phyloP scores from a whole-genome alignment of 2,113 vertebrate genomes.

The Panthera leo region DNA sequence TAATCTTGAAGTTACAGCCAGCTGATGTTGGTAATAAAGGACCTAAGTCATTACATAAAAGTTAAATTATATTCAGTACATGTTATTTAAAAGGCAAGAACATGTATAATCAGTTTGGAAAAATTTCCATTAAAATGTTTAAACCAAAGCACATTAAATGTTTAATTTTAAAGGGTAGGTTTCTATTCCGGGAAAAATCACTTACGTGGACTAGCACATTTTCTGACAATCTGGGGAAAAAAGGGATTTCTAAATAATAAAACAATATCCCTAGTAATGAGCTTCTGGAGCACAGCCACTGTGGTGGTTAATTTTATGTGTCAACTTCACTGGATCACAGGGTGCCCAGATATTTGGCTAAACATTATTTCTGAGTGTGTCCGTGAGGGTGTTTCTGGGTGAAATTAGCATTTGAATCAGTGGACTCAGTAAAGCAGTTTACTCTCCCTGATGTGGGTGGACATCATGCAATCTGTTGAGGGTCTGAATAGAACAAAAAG shows the following conservation, averaged over 20 bases:
- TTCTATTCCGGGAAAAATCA: neutral
- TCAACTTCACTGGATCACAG: neutral
- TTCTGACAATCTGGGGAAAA: neutral
- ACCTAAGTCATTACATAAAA: neutral
- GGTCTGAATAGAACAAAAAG: neutral
- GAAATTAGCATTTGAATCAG: neutral
- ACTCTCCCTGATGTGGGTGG: neutral
- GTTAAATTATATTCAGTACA: neutral
- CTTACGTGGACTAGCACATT: neutral
- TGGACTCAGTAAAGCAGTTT: neutral
- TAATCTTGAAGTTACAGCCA: neutral
- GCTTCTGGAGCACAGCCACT: neutral
- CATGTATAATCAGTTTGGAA: neutral
- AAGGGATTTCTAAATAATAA: constrained; percentile 3
- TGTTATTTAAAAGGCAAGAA: neutral
- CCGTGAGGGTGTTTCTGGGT: neutral
- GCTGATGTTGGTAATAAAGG: neutral
- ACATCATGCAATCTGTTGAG: neutral
- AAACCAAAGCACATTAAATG: neutral
- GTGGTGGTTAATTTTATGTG: neutral
- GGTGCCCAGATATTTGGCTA: neutral
- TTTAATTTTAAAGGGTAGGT: neutral
- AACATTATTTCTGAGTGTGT: neutral
- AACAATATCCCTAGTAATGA: neutral
- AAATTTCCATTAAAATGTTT: neutral